Evolutionary conservation across 1,140 invertebrate genomes (phyloP).

Genomic region (Monomorium pharaonis): DNA sequence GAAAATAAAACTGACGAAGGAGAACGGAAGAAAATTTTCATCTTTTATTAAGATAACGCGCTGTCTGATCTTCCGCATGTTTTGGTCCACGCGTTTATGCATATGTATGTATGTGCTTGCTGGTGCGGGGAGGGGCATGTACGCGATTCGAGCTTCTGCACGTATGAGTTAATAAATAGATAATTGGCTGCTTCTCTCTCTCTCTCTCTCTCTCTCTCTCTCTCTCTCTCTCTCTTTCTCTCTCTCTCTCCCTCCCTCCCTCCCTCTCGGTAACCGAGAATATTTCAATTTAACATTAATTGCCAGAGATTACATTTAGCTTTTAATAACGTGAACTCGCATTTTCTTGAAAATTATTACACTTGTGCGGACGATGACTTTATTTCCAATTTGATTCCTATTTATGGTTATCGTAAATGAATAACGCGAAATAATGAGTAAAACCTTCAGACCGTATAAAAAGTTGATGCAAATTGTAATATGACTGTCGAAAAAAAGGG

Average conservation of each 20-base stretch:
- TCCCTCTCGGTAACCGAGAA: background rate
- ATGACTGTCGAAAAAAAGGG: background rate
- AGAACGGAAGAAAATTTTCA: background rate
- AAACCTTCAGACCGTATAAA: background rate
- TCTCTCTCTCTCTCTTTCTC: background rate
- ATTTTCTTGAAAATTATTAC: constrained; percentile 16
- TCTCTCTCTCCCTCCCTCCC: too few relatives aligned
- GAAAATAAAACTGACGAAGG: constrained; percentile 33
- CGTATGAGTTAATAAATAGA: constrained; percentile 9
- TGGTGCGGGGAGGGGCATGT: background rate
- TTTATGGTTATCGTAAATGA: background rate
- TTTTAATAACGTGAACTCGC: background rate
- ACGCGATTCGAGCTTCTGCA: background rate
- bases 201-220: background rate
- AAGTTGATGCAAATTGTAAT: background rate
- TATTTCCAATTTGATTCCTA: background rate
- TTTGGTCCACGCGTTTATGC: background rate
- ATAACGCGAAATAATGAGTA: background rate
- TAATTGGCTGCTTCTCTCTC: background rate
- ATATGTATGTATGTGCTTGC: background rate
- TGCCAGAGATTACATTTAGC: background rate
- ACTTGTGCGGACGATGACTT: background rate
- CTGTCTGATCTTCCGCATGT: constrained; percentile 12
- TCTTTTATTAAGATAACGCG: constrained; percentile 39
- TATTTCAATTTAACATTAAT: background rate